phyloP scores from a whole-genome alignment of 2,888 invertebrate species.

The Caenorhabditis plicata region DNA sequence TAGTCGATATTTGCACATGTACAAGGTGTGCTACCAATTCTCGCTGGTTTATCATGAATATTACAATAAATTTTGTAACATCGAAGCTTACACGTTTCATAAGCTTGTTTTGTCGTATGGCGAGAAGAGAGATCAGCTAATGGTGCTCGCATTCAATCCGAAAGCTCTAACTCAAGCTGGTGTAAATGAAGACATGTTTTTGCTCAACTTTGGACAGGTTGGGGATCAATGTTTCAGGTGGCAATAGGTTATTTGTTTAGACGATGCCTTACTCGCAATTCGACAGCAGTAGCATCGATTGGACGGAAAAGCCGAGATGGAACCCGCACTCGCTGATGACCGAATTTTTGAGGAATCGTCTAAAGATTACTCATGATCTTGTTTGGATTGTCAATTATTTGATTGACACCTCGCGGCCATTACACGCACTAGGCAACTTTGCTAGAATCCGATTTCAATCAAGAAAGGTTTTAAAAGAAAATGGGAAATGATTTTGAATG shows the following conservation, averaged over 20 bases:
- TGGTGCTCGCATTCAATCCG: conserved; percentile 49
- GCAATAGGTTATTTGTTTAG: background rate
- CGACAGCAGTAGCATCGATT: conserved; percentile 15
- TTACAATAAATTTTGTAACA: conserved; percentile 67
- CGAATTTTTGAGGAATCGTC: conserved; percentile 32
- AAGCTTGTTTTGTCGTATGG: conserved; percentile 87
- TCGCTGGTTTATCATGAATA: conserved; percentile 41
- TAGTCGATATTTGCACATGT: conserved; percentile 49
- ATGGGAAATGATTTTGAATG: conserved; percentile 5
- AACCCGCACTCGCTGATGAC: conserved; percentile 56
- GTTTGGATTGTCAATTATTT: conserved; percentile 50
- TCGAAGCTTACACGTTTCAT: conserved; percentile 89
- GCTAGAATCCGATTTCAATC: conserved; percentile 39
- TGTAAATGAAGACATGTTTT: conserved; percentile 23
- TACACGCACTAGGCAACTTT: conserved; percentile 44
- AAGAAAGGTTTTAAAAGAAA: no score
- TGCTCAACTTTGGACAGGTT: conserved; percentile 43
- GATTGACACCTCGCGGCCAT: conserved; percentile 31
- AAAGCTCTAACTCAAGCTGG: conserved; percentile 12
- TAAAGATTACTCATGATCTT: conserved; percentile 43
- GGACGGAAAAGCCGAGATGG: conserved; percentile 40
- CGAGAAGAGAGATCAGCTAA: conserved; percentile 45
- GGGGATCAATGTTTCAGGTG: background rate
- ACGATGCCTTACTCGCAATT: conserved; percentile 27
- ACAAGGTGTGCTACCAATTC: conserved; percentile 53